Evolutionary conservation across 2,888 invertebrate genomes (phyloP), one percentile per base, ranked within the genome.

Genomic region (Abrostola tripartita): DNA sequence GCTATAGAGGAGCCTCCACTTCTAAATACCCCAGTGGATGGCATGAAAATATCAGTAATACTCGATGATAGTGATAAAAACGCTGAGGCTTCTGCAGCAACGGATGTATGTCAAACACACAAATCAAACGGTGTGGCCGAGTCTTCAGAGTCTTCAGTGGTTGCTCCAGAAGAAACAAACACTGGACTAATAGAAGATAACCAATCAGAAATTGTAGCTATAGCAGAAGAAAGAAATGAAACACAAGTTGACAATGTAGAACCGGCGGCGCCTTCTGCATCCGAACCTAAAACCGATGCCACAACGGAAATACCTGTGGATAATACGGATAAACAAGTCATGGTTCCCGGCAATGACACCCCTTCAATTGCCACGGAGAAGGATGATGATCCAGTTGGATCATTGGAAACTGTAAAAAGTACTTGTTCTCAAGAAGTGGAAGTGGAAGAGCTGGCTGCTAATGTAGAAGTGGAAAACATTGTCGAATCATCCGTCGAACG

Each of bases 71-170:
- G 65, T 24, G 71, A 73, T 10, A 68, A 69, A 60, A 79, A 69
- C 52, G 69, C 68, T 52, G 79, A 77, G 52, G 76, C 81, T 71
- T 77, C 81, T 63, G 73, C 69, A 68, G 86, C 85, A 72, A 79
- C 81, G 66, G 85, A 90, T 82, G 85, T 85, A 65, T 89, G 90
- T 87, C 90, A 47, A 47, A 47, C 44, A 8, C 14, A 85, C 71
- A 89, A 89, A 88, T 83, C 92, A 65, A 93, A 94, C 81, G 93
- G 93, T 78, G 86, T 91, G 71, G 84, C 85, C 42, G 90, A 87
- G 59, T 71, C 79, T 24, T 72, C 61, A 37, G 82, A 83, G 64
- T 74, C 76, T 71, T 76, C 73, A 59, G 76, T 68, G 52, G 57
- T 65, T 10, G 65, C 71, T 52, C 52, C 64, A 51, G 55, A 65